These are phyloP conservation scores for Anticlea derivata DNA, from an alignment of 2,888 invertebrate species.

Conservation along the genomic window DNA sequence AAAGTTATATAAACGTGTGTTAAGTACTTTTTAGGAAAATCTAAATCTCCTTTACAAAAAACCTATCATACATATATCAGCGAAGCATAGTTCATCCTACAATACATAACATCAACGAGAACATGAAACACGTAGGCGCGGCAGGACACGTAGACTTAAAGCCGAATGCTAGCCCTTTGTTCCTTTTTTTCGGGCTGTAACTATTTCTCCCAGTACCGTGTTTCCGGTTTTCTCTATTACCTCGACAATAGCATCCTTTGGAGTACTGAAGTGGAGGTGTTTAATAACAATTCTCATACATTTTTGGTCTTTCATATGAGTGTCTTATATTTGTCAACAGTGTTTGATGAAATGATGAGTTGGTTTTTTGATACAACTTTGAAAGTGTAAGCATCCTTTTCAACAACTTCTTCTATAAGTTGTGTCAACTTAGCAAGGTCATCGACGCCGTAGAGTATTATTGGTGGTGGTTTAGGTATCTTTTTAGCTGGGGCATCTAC, in stretches of 20 bases:
- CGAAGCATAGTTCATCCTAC: no score
- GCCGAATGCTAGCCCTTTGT: no score
- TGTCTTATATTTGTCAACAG: constrained; percentile 30
- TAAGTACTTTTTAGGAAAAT: background rate
- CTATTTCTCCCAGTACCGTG: constrained; percentile 7
- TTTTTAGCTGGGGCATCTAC: background rate
- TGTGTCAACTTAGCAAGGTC: constrained; percentile 1
- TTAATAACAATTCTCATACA: background rate
- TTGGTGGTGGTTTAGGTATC: constrained; percentile 2
- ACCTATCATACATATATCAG: no score
- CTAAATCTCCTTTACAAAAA: no score
- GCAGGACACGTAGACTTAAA: no score
- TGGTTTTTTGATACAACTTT: constrained; percentile 11
- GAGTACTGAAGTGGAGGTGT: constrained; percentile 1
- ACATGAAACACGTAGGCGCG: no score
- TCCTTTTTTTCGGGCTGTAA: constrained; percentile 1
- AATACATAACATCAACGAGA: no score
- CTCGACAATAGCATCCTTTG: background rate
- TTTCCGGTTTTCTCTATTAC: constrained; percentile 5
- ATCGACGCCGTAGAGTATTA: constrained; percentile 7
- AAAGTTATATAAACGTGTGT: background rate
- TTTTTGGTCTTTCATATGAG: constrained; percentile 18
- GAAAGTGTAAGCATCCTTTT: background rate
- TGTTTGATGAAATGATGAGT: background rate
- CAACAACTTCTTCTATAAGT: background rate